These are phyloP conservation scores for Drosophila picticornis DNA, from an alignment of 2,888 invertebrate species.

Conservation along the genomic window DNA sequence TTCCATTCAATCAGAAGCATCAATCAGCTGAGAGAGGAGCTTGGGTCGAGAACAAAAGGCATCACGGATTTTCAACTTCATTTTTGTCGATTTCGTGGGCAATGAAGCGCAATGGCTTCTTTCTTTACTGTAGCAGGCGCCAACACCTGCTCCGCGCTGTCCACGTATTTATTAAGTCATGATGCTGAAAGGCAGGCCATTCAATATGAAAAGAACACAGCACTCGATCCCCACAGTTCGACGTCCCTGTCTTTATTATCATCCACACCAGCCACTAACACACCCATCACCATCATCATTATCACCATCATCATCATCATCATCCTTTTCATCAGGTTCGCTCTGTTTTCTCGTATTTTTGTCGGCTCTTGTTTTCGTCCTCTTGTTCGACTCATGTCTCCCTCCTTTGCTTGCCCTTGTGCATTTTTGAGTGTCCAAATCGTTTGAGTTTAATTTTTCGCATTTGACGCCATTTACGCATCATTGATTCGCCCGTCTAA, in stretches of 20 bases:
- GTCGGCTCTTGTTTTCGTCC: constrained; percentile 30
- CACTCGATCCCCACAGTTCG: constrained; percentile 13
- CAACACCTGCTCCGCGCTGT: constrained; percentile 43
- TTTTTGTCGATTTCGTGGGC: constrained; percentile 76
- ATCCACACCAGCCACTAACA: constrained; percentile 15
- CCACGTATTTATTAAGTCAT: constrained; percentile 76
- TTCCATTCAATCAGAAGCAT: constrained; percentile 59
- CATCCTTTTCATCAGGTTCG: not conserved
- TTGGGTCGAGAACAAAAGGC: constrained; percentile 33
- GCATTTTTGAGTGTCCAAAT: constrained; percentile 55
- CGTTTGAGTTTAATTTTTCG: constrained; percentile 59
- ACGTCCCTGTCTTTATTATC: constrained; percentile 30
- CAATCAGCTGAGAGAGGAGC: constrained; percentile 41
- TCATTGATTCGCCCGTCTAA: constrained; percentile 31
- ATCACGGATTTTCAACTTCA: constrained; percentile 68
- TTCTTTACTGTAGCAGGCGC: constrained; percentile 14
- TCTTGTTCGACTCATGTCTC: constrained; percentile 12
- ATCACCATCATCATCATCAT: constrained; percentile 11
- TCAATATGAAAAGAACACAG: constrained; percentile 29
- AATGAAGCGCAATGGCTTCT: constrained; percentile 66
- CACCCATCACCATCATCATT: constrained; percentile 14
- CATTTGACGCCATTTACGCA: constrained; percentile 61
- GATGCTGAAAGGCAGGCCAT: constrained; percentile 53
- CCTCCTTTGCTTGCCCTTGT: constrained; percentile 54
- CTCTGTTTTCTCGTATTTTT: constrained; percentile 1